Base-by-base conservation (phyloP, 2,113 vertebrate genomes). In the Propithecus coquereli region DNA sequence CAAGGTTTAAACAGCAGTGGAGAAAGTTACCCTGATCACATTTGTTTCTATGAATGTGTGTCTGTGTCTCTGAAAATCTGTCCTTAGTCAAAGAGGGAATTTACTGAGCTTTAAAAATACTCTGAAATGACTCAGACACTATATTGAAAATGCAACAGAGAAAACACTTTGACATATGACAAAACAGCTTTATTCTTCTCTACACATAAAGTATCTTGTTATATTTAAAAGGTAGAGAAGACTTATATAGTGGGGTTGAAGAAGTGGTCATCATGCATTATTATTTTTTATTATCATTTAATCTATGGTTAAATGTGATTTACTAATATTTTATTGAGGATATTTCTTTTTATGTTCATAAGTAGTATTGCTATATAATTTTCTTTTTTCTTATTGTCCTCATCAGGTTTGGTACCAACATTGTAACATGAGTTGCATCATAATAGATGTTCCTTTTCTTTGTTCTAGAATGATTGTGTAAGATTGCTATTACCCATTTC, bases 11-110 rank as follows among this genome's bases (percentile, higher is more conserved):
- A 61, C 22, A 59, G 90, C 74, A 50, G 43, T 81, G 63, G 50
- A 37, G 82, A 95, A 96, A 86, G n/a, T 30, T 45, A 73, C 81
- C 50, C 74, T 85, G 30, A 93, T 50, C 1, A 43, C 14, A 81
- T 94, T 88, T 82, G n/a, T 17, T 89, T 97, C n/a, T 87, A 7
- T 50, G 93, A 97, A 83, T 74, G 79, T 32, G 63, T 70, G 50
- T 95, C 57, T 50, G 3, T 91, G 37, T 89, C 95, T 88, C 45
- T 18, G 37, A 89, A 6, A 27, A 12, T 74, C 22, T 43, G 20
- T 65, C 17, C 27, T 90, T 30, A 65, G 22, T 68, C 95, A 97
- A 79, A 85, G 0, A 65, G 79, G 40, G 45, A 89, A 74, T 84
- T 77, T 37, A 74, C 43, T 90, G 37, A 97, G 66, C 71, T 80